phyloP scores from a whole-genome alignment of 2,888 invertebrate species.

The Dynastes grantii region DNA sequence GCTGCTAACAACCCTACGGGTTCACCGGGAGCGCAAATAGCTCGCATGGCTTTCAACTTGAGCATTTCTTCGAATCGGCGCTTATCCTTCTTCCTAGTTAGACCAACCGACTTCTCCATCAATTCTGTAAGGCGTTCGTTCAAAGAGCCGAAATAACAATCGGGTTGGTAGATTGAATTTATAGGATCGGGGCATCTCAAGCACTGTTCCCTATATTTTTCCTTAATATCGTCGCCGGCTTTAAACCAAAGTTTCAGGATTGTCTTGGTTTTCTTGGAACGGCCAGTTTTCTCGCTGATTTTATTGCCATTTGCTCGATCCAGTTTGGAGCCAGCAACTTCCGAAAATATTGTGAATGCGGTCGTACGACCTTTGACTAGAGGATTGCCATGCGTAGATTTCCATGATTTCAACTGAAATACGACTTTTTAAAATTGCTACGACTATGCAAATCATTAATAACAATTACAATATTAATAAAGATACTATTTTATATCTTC shows the following conservation, averaged over 20 bases:
- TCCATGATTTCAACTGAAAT: slow-evolving; percentile 74
- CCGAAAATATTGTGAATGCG: slow-evolving; percentile 77
- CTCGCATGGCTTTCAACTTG: slow-evolving; percentile 83
- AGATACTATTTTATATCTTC: no score
- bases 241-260: slow-evolving; percentile 80
- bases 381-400: slow-evolving; percentile 73
- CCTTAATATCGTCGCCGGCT: slow-evolving; percentile 75
- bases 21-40: slow-evolving; percentile 92
- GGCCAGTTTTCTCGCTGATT: slow-evolving; percentile 72
- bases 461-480: no score
- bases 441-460: no score
- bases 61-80: slow-evolving; percentile 79
- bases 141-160: slow-evolving; percentile 86
- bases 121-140: slow-evolving; percentile 85
- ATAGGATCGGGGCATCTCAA: slow-evolving; percentile 83
- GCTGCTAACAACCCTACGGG: slow-evolving; percentile 97
- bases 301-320: slow-evolving; percentile 70
- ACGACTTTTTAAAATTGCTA: no score
- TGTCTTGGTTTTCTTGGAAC: slow-evolving; percentile 75
- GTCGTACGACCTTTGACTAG: slow-evolving; percentile 71
- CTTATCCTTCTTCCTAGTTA: slow-evolving; percentile 51
- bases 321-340: slow-evolving; percentile 71
- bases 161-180: slow-evolving; percentile 79
- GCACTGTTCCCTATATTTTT: slow-evolving; percentile 63
- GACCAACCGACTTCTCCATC: slow-evolving; percentile 70